Percentiles rank a stretch among this genome's conserved stretches.
These are phyloP conservation scores for Drosophila dunni DNA, from an alignment of 1,140 invertebrate species.

Conservation along the genomic window DNA sequence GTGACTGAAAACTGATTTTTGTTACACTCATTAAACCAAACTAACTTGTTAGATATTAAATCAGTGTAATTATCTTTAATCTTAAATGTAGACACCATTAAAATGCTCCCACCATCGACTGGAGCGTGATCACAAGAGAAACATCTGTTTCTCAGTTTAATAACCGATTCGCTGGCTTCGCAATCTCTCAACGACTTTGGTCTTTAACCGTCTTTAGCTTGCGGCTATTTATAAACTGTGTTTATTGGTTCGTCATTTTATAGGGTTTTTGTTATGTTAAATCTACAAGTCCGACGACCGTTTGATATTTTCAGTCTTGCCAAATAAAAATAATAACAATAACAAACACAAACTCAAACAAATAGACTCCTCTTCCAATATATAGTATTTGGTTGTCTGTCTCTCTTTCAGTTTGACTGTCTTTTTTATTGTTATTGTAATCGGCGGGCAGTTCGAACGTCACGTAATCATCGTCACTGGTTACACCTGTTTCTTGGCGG, in stretches of 20 bases:
- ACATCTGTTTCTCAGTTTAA: conserved; percentile 7
- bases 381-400: conserved; percentile 24
- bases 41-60: neutral
- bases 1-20: neutral
- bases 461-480: conserved; percentile 76
- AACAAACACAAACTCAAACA: conserved; percentile 21
- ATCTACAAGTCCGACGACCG: conserved; percentile 37
- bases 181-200: conserved; percentile 40
- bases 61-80: conserved; percentile 12
- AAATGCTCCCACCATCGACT: neutral
- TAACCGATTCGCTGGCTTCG: conserved; percentile 1
- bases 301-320: conserved; percentile 51
- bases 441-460: conserved; percentile 58
- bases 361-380: conserved; percentile 32
- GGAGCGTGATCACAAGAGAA: conserved; percentile 2
- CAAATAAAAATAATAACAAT: conserved; percentile 41
- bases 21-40: neutral
- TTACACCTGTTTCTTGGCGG: conserved; percentile 74
- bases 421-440: conserved; percentile 53
- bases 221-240: conserved; percentile 56
- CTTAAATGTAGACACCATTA: neutral
- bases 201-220: conserved; percentile 49
- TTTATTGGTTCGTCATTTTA: conserved; percentile 64
- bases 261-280: conserved; percentile 65
- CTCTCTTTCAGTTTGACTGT: neutral